A percentile compares a stretch with the other conserved stretches of the same genome.
phyloP scores from a whole-genome alignment of 2,113 vertebrate genomes.

The Nanorana parkeri region DNA sequence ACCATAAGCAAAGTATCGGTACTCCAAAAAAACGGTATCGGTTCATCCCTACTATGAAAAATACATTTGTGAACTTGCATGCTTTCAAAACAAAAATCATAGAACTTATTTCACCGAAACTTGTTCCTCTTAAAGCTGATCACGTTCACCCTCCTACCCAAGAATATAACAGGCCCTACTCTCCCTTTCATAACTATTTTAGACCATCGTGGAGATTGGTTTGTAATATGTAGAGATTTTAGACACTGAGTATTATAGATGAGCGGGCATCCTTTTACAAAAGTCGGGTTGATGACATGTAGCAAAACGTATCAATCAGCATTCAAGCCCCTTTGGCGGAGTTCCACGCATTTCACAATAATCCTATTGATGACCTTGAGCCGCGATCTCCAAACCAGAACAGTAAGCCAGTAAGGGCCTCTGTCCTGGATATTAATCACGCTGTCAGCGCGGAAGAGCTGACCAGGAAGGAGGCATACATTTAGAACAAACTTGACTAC shows the following conservation, averaged over 20 bases:
- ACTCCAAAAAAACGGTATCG: no score
- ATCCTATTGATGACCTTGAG: conserved; percentile 25
- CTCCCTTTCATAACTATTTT: no score
- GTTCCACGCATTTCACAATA: conserved; percentile 3
- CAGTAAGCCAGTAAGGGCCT: not conserved
- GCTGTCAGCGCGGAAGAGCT: not conserved
- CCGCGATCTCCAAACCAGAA: not conserved
- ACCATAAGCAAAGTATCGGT: no score
- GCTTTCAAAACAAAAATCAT: no score
- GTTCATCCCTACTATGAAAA: no score
- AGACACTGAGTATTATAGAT: not conserved
- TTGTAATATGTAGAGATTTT: not conserved
- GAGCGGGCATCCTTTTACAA: not conserved
- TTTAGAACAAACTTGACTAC: conserved; percentile 7
- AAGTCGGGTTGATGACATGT: not conserved
- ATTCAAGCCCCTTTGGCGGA: not conserved
- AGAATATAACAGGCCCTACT: no score
- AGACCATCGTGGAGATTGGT: not conserved
- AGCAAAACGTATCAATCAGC: not conserved
- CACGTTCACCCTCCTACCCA: no score
- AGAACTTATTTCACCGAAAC: no score
- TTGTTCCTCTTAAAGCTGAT: no score
- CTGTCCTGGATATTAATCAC: not conserved
- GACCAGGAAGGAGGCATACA: not conserved
- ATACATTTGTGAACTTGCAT: no score